Evolutionary conservation across 2,888 invertebrate genomes (phyloP).

Genomic region (Mystacides longicornis): DNA sequence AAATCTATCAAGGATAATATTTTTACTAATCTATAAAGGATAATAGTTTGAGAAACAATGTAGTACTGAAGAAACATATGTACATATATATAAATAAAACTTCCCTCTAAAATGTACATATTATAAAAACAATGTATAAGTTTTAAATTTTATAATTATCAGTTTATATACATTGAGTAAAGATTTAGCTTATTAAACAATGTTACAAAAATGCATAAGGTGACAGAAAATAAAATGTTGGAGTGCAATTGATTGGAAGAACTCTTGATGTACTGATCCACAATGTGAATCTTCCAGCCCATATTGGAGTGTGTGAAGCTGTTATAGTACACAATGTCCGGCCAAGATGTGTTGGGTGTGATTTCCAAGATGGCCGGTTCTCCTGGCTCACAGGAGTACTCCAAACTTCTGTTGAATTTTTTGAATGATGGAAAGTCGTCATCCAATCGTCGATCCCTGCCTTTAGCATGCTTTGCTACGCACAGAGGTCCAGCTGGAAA

Average conservation of each 20-base stretch:
- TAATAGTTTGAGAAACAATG: too few species aligned
- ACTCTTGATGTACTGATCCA: conserved; percentile 61
- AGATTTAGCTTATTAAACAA: too few species aligned
- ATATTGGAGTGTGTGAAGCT: conserved; percentile 90
- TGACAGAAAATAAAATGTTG: conserved; percentile 2
- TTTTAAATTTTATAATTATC: too few species aligned
- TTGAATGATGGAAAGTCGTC: conserved; percentile 72
- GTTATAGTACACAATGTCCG: conserved; percentile 87
- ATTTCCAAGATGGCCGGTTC: conserved; percentile 67
- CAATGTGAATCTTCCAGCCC: conserved; percentile 90
- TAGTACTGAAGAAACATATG: too few species aligned
- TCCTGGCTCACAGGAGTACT: conserved; percentile 62
- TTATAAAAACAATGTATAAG: too few species aligned
- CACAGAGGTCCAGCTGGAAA: conserved; percentile 71
- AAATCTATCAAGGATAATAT: too few species aligned
- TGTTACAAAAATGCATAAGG: too few species aligned
- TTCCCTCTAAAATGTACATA: too few species aligned
- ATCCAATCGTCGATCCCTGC: conserved; percentile 67
- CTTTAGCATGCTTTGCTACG: conserved; percentile 55
- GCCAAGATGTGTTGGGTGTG: conserved; percentile 85
- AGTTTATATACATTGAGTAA: too few species aligned
- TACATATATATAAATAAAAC: too few species aligned
- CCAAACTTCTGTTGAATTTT: conserved; percentile 73
- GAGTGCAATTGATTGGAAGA: conserved; percentile 26
- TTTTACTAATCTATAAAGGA: too few species aligned